A percentile compares a stretch with the other conserved stretches of the same genome.
Evolutionary conservation across 2,888 invertebrate genomes (phyloP).

Genomic region (Tetheella fluctuosa): DNA sequence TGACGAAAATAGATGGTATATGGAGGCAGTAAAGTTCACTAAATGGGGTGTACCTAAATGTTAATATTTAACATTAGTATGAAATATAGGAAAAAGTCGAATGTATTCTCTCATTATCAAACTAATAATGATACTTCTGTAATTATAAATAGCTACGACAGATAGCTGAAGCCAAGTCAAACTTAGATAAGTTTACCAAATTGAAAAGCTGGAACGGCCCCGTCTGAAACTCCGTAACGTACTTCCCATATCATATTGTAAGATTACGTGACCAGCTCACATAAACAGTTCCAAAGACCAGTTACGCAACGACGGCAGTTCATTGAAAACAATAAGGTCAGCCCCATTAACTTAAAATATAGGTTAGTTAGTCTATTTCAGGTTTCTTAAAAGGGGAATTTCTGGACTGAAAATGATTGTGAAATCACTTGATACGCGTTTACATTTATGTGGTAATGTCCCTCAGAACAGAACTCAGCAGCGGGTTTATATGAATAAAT

Average conservation of each 20-base stretch:
- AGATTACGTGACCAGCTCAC: conserved; percentile 55
- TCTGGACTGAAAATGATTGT: not conserved
- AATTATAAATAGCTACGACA: too few species aligned
- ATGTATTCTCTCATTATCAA: too few species aligned
- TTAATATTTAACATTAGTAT: not conserved
- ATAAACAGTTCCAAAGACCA: conserved; percentile 45
- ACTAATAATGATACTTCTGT: too few species aligned
- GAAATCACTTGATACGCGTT: not conserved
- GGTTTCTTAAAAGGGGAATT: not conserved
- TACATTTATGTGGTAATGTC: not conserved
- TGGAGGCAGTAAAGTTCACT: conserved; percentile 31
- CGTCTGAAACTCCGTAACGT: conserved; percentile 43
- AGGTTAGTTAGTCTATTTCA: not conserved
- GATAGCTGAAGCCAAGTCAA: too few species aligned
- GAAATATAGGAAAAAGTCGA: too few species aligned
- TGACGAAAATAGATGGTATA: conserved; percentile 38
- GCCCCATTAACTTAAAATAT: conserved; percentile 26
- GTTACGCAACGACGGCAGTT: conserved; percentile 29
- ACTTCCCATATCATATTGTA: conserved; percentile 47
- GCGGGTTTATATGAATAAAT: too few species aligned
- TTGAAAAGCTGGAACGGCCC: conserved; percentile 15
- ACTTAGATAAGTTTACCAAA: not conserved
- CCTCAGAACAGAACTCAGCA: too few species aligned
- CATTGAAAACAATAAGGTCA: conserved; percentile 54
- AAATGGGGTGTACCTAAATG: not conserved